Conservation (phyloP, 2,113 vertebrate genomes). For the Aptenodytes patagonicus region DNA sequence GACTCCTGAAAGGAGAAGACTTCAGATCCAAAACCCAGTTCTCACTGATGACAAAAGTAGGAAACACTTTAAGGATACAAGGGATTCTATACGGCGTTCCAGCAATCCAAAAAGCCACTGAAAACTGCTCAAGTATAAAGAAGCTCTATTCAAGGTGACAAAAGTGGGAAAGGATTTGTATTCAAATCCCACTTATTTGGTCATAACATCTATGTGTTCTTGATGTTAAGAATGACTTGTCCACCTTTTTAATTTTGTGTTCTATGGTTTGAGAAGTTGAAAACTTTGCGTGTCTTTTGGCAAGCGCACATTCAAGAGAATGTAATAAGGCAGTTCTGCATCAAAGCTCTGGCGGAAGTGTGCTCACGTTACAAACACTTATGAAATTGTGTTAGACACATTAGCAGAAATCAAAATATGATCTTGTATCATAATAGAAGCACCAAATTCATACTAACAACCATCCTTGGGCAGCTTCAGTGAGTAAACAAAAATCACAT, state of each 20-base stretch:
- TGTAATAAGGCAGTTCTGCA: not conserved
- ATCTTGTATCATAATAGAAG: fast-evolving
- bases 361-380: not conserved
- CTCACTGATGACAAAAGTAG: not conserved
- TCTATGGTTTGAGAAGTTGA: not conserved
- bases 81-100: not conserved
- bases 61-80: not conserved
- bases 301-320: not conserved
- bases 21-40: not conserved
- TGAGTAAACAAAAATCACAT: not conserved
- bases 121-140: not conserved
- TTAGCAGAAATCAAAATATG: not conserved
- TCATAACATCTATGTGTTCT: not conserved
- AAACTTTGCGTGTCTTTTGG: not conserved
- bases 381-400: not conserved
- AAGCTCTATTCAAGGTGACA: not conserved
- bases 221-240: not conserved
- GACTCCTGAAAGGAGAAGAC: not conserved
- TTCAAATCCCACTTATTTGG: not conserved
- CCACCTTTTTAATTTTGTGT: not conserved
- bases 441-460: not conserved
- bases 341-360: not conserved
- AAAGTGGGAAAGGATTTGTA: not conserved
- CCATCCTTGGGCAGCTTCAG: not conserved
- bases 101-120: not conserved